Conservation (phyloP, 2,797 vertebrate genomes). For the Lutjanus campechanus region DNA sequence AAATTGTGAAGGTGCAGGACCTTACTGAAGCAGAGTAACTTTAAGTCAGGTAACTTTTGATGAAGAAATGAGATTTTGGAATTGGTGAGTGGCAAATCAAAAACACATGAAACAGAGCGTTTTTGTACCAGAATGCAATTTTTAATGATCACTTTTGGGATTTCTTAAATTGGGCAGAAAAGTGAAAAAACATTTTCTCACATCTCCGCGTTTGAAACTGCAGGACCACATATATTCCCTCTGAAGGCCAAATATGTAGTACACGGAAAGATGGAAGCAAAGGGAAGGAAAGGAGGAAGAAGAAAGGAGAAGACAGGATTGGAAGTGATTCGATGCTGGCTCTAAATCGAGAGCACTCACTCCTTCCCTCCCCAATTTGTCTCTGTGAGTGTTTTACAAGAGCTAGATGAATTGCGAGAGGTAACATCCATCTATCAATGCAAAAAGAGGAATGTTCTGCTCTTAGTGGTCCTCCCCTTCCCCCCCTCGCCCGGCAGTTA, state of each 20-base stretch:
- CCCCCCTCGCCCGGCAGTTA: conserved; percentile 48
- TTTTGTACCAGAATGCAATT: background rate
- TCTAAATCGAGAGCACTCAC: background rate
- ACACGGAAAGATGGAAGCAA: conserved; percentile 19
- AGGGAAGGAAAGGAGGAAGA: conserved; percentile 21
- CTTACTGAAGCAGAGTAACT: background rate
- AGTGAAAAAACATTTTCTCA: background rate
- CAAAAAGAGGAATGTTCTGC: conserved; percentile 50
- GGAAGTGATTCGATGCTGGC: conserved; percentile 37
- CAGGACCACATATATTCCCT: background rate
- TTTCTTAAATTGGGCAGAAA: background rate
- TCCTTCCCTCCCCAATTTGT: conserved; percentile 57
- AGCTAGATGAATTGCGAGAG: conserved; percentile 61
- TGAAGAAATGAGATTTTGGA: background rate
- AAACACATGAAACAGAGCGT: background rate
- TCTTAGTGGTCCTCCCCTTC: conserved; percentile 24
- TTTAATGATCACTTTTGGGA: background rate
- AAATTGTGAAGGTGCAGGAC: background rate
- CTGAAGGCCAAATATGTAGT: background rate
- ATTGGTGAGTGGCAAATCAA: background rate
- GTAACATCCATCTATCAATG: conserved; percentile 66
- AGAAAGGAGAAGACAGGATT: conserved; percentile 17
- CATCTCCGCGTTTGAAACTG: background rate
- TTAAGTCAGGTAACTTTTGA: no score
- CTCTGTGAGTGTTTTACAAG: conserved; percentile 63